Percentiles rank a stretch among this genome's conserved stretches.
Evolutionary conservation across 1,140 invertebrate genomes (phyloP).

Genomic region (Nixonia krombeini): DNA sequence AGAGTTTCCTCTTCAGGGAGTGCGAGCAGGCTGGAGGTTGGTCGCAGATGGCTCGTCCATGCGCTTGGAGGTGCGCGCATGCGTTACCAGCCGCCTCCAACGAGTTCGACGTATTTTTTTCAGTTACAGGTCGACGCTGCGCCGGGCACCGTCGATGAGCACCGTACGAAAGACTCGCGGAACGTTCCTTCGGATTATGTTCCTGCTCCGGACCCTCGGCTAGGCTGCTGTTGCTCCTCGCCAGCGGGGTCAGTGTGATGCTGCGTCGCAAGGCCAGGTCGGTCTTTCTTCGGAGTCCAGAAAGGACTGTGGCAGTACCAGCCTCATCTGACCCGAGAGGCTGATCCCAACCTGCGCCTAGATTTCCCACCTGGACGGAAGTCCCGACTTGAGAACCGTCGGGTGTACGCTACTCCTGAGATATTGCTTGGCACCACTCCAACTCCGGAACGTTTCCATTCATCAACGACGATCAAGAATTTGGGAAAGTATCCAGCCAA

Average conservation of each 20-base stretch:
- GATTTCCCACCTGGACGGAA: conserved; percentile 24
- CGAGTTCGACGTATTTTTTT: conserved; percentile 60
- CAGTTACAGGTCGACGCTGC: conserved; percentile 68
- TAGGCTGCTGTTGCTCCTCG: conserved; percentile 31
- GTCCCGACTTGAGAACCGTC: conserved; percentile 6
- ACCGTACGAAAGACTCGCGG: conserved; percentile 33
- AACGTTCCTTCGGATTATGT: conserved; percentile 31
- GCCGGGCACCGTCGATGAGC: conserved; percentile 60
- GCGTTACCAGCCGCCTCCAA: conserved; percentile 48
- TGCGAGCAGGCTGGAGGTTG: conserved; percentile 24
- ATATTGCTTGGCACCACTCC: no score
- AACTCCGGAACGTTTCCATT: no score
- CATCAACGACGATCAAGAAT: no score
- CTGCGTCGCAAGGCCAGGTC: conserved; percentile 9
- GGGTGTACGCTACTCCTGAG: no score
- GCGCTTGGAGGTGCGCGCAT: conserved; percentile 53
- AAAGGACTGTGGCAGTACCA: conserved; percentile 11
- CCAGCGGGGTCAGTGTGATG: conserved; percentile 23
- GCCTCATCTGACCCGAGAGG: conserved; percentile 5
- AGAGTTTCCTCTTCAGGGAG: no score
- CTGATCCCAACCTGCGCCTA: conserved; percentile 8
- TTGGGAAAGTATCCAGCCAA: no score
- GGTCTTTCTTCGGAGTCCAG: conserved; percentile 16
- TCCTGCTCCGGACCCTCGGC: conserved; percentile 33
- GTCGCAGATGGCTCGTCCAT: conserved; percentile 34